Base-by-base conservation (phyloP, 2,797 vertebrate species). In the Sorex maritimensis region DNA sequence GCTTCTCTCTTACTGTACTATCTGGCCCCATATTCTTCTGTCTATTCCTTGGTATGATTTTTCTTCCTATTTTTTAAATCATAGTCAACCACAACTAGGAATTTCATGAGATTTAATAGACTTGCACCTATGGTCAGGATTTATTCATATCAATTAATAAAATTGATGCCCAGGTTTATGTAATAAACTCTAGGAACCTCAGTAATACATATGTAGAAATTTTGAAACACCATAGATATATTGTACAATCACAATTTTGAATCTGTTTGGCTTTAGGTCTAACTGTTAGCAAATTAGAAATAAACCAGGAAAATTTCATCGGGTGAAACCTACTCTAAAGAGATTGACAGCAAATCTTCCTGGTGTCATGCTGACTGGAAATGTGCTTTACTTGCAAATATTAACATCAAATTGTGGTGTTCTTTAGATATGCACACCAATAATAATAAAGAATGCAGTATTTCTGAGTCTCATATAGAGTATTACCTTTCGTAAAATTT, bases 371-470 rank as follows among this genome's bases (percentile, higher is more conserved):
- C 15, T 68, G 38, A 87, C 38, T 79, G 67, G 38, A 93, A 75
- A 80, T 80, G 30, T 87, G 11, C 7, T 93, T 94, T 81, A 85
- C 19, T 84, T 89, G 74, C 10, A 93, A 75, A 91, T 81, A 81
- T 52, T 46, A 88, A 93, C 26, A 90, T 41, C 17, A 92, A 46
- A 82, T 63, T 19, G 46, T 88, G 26, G 28, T 88, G 52, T 11
- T 88, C 93, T 55, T 92, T 68, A 93, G 52, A 88, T 88, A 72
- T n/a, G 1, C n/a, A 9, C 85, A 72, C 8, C 82, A 49, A 86
- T 87, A 68, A 88, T 63, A 82, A 85, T 87, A 83, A 88, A 94
- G 78, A 83, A 88, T 93, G 91, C 19, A 89, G 86, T n/a, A 87
- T 13, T 30, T 94, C 34, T 41, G 61, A 88, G 65, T 81, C 44